phyloP scores from a whole-genome alignment of 1,140 invertebrate species.

The Trinorchestia longiramus region DNA sequence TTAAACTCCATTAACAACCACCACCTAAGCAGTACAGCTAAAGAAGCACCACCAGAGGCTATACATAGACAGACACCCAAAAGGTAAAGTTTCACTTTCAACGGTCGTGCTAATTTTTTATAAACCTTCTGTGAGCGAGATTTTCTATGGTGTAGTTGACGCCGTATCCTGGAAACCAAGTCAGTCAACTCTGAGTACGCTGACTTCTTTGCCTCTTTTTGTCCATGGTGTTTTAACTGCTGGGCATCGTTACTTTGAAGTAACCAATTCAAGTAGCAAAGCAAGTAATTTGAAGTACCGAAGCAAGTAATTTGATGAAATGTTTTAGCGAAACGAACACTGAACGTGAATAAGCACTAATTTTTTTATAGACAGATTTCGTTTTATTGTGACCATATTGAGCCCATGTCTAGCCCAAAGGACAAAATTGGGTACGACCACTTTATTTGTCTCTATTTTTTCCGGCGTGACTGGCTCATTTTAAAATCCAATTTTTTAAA shows the following conservation, averaged over 20 bases:
- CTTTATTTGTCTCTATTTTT: too few relatives aligned
- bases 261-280: too few relatives aligned
- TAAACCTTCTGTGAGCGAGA: background rate
- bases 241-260: background rate
- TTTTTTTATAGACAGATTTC: background rate
- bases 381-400: background rate
- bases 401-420: too few relatives aligned
- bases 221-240: background rate
- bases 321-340: background rate
- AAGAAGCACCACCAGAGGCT: too few relatives aligned
- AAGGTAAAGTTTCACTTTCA: slow-evolving; percentile 12
- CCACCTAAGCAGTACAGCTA: too few relatives aligned
- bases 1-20: too few relatives aligned
- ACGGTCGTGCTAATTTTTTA: slow-evolving; percentile 5
- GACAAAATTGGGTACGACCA: too few relatives aligned
- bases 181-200: background rate
- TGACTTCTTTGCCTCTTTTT: background rate
- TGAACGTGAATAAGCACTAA: background rate
- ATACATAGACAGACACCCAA: too few relatives aligned
- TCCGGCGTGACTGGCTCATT: too few relatives aligned
- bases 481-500: too few relatives aligned
- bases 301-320: background rate
- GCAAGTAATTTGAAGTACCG: background rate
- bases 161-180: background rate
- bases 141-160: background rate